Percentiles rank a stretch among this genome's conserved stretches.
Evolutionary conservation across 2,797 vertebrate genomes (phyloP).

Genomic region (Champsocephalus esox): DNA sequence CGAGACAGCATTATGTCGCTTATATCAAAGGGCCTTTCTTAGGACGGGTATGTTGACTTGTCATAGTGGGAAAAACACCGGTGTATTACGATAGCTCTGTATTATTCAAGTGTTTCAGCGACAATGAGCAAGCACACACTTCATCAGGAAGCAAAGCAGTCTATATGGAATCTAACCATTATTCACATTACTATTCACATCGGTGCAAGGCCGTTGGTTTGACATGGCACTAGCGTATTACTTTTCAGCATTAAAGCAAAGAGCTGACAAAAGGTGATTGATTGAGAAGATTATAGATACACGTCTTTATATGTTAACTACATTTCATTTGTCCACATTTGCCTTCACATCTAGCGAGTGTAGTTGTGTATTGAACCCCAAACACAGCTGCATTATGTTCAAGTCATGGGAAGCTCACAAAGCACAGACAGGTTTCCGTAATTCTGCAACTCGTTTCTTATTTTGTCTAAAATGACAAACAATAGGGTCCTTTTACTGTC

Average conservation of each 20-base stretch:
- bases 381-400: constrained; percentile 13
- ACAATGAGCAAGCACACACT: no score
- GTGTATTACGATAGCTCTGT: no score
- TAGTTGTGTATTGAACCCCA: constrained; percentile 44
- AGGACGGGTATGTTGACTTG: no score
- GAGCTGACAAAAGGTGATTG: background rate
- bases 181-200: no score
- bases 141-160: no score
- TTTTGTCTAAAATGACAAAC: background rate
- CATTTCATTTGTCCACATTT: background rate
- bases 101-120: no score
- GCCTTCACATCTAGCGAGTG: background rate
- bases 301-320: constrained; percentile 6
- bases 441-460: background rate
- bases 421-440: background rate
- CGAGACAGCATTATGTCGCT: background rate
- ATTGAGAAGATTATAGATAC: background rate
- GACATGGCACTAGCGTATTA: background rate
- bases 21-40: background rate
- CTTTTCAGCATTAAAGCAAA: background rate
- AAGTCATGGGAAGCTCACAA: constrained; percentile 28
- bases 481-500: background rate
- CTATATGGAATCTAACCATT: no score
- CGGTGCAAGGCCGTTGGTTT: background rate
- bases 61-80: no score